Evolutionary conservation across 1,140 invertebrate genomes (phyloP).

Genomic region (Apis florea): DNA sequence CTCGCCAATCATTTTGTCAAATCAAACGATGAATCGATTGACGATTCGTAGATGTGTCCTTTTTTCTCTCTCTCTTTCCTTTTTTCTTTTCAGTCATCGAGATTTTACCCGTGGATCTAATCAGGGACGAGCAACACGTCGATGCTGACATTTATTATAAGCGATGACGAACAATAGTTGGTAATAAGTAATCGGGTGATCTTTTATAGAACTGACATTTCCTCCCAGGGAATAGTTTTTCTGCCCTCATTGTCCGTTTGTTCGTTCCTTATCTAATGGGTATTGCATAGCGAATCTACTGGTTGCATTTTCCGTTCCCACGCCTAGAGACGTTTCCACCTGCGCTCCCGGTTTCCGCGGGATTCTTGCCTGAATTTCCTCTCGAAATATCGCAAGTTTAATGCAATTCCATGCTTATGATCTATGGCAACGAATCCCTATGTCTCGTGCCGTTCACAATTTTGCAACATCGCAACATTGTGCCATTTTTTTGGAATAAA

Average conservation of each 20-base stretch:
- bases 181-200: slow-evolving; percentile 21
- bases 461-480: too few species aligned
- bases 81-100: not conserved
- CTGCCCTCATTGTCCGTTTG: not conserved
- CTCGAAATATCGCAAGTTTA: not conserved
- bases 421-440: too few species aligned
- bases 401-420: not conserved
- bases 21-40: slow-evolving; percentile 43
- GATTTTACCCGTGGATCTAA: not conserved
- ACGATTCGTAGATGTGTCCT: too few species aligned
- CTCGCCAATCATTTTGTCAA: not conserved
- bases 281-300: not conserved
- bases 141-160: slow-evolving; percentile 46
- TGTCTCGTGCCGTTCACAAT: too few species aligned
- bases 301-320: slow-evolving; percentile 25
- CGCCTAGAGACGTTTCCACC: not conserved
- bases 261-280: not conserved
- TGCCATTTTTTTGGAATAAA: too few species aligned
- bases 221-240: slow-evolving; percentile 20
- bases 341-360: not conserved
- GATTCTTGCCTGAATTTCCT: not conserved
- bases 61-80: not conserved
- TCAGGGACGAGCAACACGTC: slow-evolving; percentile 7
- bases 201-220: slow-evolving; percentile 37
- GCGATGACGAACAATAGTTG: slow-evolving; percentile 31